Evolutionary conservation across 2,797 vertebrate species (phyloP).

Genomic region (Lacerta bilineata): DNA sequence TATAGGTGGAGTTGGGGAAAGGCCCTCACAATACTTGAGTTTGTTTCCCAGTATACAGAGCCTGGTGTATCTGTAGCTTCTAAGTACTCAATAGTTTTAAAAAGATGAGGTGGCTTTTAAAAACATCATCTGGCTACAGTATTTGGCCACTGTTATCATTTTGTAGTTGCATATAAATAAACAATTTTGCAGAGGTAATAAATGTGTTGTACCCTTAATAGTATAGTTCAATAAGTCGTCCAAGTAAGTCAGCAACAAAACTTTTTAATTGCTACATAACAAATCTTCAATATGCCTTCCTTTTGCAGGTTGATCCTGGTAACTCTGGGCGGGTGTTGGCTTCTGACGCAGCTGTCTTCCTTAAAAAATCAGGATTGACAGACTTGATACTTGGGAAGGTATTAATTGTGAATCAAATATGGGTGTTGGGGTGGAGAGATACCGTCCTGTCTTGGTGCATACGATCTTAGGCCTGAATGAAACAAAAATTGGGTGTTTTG

Average conservation of each 20-base stretch:
- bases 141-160: not conserved
- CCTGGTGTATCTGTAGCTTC: too few relatives aligned
- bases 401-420: conserved; percentile 29
- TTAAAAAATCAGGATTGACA: conserved; percentile 95
- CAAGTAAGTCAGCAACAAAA: too few relatives aligned
- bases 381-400: conserved; percentile 96
- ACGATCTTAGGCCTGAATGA: not conserved
- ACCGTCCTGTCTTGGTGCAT: conserved; percentile 7
- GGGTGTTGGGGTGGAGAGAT: not conserved
- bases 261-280: not conserved
- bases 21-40: not conserved
- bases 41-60: not conserved
- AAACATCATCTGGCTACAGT: not conserved
- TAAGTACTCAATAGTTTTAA: not conserved
- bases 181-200: not conserved
- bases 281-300: conserved; percentile 12
- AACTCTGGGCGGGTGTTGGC: conserved; percentile 92
- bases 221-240: too few relatives aligned
- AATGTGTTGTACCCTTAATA: not conserved
- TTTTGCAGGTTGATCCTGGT: conserved; percentile 89
- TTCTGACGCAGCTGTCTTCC: conserved; percentile 93
- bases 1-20: not conserved
- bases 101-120: not conserved
- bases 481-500: not conserved
- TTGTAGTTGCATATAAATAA: not conserved